phyloP scores from a whole-genome alignment of 2,888 invertebrate genomes.

The Lasioglossum malachurum region DNA sequence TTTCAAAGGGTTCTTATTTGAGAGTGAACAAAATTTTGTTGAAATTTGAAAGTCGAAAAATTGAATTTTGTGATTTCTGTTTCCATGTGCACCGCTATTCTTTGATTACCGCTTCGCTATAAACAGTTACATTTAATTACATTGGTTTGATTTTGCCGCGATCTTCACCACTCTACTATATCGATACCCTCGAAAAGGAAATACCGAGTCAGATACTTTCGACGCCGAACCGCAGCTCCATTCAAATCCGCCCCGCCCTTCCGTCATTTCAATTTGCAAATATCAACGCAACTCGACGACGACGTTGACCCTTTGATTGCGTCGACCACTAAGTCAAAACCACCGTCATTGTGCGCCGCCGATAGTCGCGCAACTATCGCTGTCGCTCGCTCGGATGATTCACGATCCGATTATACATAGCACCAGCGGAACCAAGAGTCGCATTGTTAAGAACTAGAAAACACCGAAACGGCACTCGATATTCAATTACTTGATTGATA shows the following conservation, averaged over 20 bases:
- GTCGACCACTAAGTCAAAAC: neutral
- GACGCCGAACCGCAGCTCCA: neutral
- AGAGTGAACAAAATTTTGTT: too few species aligned
- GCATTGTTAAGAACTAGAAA: neutral
- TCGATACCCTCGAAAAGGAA: neutral
- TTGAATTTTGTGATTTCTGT: too few species aligned
- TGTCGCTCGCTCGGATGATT: neutral
- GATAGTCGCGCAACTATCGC: neutral
- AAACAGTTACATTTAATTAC: too few species aligned
- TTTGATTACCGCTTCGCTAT: too few species aligned
- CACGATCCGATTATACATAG: neutral
- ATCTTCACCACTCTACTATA: too few species aligned
- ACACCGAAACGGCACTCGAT: neutral
- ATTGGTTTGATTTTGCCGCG: too few species aligned
- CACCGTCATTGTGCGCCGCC: neutral
- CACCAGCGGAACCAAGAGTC: neutral
- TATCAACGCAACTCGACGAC: neutral
- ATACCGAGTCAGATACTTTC: neutral
- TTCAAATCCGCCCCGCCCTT: neutral
- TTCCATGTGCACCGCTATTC: too few species aligned
- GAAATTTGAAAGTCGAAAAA: too few species aligned
- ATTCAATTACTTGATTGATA: conserved; percentile 3
- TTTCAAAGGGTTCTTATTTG: too few species aligned
- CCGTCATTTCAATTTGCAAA: neutral
- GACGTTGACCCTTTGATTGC: neutral